These are phyloP conservation scores for Asbolus verrucosus DNA, from an alignment of 1,140 invertebrate genomes.

Conservation along the genomic window DNA sequence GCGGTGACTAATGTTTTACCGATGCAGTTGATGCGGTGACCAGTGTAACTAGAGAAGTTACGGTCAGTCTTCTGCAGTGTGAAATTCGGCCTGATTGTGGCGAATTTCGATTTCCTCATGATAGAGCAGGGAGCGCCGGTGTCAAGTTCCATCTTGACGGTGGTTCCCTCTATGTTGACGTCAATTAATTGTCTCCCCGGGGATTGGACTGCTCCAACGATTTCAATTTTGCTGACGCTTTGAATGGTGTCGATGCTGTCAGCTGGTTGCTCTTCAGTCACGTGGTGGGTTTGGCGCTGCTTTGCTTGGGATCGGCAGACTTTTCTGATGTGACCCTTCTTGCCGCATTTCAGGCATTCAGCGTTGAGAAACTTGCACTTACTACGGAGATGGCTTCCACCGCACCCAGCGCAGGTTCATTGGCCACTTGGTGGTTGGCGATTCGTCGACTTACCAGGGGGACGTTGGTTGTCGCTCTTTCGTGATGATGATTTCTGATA, in stretches of 20 bases:
- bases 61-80: constrained; percentile 40
- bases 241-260: neutral
- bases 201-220: no score
- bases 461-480: no score
- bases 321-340: neutral
- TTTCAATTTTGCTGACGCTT: constrained; percentile 12
- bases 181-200: no score
- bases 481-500: neutral
- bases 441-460: no score
- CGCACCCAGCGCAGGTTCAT: no score
- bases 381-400: no score
- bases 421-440: no score
- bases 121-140: constrained; percentile 49
- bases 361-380: no score
- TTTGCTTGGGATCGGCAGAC: constrained; percentile 2
- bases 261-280: constrained; percentile 11
- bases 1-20: constrained; percentile 47
- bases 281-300: neutral
- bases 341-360: no score
- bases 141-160: constrained; percentile 15
- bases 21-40: constrained; percentile 48
- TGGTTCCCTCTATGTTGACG: no score
- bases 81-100: neutral
- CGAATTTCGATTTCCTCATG: constrained; percentile 47
- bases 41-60: constrained; percentile 51